Evolutionary conservation across 2,113 vertebrate species (phyloP), one percentile per base, ranked within the genome.

Genomic region (Stomatorhinus ivindoensis): DNA sequence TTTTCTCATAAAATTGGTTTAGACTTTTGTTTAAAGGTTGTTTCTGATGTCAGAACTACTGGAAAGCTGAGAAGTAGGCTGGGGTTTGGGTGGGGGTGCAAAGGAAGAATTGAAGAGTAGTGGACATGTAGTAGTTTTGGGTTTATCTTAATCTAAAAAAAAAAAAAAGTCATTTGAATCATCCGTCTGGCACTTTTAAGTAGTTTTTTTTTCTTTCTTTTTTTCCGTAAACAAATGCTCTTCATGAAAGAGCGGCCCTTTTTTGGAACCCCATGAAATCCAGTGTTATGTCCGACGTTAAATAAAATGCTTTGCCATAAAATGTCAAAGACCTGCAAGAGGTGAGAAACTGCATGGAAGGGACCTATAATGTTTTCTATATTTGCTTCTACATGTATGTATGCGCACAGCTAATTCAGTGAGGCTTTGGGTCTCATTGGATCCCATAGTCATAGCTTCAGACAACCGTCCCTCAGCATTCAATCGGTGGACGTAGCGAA

Each of bases 181-280:
- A 96, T 97, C 95, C 95, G 95, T 95, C 96, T 96, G 96, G 97
- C 96, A 97, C 97, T 97, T 97, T 97, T 96, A 95, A 89, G 95
- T 95, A 93, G 17, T 85, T 88, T 84, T 83, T 91, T 93, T 95
- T 96, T 96, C 89, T 94, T 24, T 65, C 80, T 87, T 73, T 90
- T 90, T 95, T 96, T 96, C 94, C 92, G 55, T 55, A 85, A 76
- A 89, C 86, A 69, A 90, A 89, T 88, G 31, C 88, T 89, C 91
- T 91, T 93, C 46, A 89, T 90, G 82, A 17, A 80, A 91, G 84
- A 89, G 88, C 85, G 90, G 89, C 91, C 91, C 90, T 90, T 89
- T 69, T 86, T 90, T 87, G 61, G 89, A 83, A 89, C 89, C 91
- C 90, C 91, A 90, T 76, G 61, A 87, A 90, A 92, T 89, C 91